Conservation (phyloP, 2,113 vertebrate species). For the Hucho hucho region DNA sequence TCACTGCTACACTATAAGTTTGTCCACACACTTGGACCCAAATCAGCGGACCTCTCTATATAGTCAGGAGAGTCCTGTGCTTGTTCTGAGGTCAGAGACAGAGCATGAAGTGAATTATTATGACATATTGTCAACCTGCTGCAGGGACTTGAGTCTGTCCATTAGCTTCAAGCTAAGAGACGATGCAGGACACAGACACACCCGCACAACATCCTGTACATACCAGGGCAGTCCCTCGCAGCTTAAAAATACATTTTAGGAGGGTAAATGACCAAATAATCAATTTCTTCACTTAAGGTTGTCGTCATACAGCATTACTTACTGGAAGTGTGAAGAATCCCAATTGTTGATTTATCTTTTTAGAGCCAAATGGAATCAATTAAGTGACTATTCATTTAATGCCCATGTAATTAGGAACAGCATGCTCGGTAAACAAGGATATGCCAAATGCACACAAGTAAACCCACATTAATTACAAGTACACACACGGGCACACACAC, state of each 20-base stretch:
- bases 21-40: not conserved
- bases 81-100: conserved; percentile 44
- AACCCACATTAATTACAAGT: not conserved
- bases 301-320: conserved; percentile 15
- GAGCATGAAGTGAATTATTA: conserved; percentile 57
- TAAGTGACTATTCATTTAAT: conserved; percentile 16
- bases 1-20: no score
- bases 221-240: conserved; percentile 22
- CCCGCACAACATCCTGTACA: conserved; percentile 11
- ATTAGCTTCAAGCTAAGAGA: conserved; percentile 34
- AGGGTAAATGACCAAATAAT: conserved; percentile 43
- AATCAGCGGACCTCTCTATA: conserved; percentile 38
- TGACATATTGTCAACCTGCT: conserved; percentile 51
- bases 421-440: conserved; percentile 5
- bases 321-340: conserved; percentile 26
- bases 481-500: not conserved
- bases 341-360: conserved; percentile 31
- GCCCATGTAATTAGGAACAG: conserved; percentile 7
- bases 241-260: conserved; percentile 51
- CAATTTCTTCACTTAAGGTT: conserved; percentile 29
- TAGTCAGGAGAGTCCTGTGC: conserved; percentile 31
- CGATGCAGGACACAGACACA: conserved; percentile 27
- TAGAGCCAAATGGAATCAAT: conserved; percentile 30
- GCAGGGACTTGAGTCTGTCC: conserved; percentile 21
- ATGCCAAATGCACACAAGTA: not conserved